Percentiles rank a stretch among this genome's conserved stretches.
These are phyloP conservation scores for Theristicus caerulescens DNA, from an alignment of 2,113 vertebrate genomes.

Conservation along the genomic window DNA sequence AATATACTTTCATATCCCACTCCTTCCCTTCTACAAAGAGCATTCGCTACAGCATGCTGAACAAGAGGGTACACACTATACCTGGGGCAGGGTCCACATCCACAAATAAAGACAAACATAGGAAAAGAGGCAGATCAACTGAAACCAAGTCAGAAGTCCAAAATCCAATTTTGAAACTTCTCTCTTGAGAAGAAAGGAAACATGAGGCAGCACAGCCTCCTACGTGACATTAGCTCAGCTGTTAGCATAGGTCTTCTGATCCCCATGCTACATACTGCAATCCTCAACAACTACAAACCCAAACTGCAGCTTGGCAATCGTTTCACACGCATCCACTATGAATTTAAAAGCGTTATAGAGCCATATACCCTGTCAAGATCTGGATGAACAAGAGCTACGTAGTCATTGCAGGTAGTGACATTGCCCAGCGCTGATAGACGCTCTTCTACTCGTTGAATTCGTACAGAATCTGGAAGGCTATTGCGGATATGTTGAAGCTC, in stretches of 20 bases:
- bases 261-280: background rate
- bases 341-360: background rate
- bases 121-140: background rate
- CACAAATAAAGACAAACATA: background rate
- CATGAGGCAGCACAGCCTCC: background rate
- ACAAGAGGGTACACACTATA: fast-evolving
- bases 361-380: conserved; percentile 90
- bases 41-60: no score
- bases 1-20: no score
- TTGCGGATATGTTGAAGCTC: conserved; percentile 97
- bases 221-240: fast-evolving
- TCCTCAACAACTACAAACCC: background rate
- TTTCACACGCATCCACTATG: fast-evolving
- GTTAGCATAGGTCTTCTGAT: background rate
- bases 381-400: conserved; percentile 94
- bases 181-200: background rate
- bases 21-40: background rate
- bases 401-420: conserved; percentile 94
- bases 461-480: conserved; percentile 85
- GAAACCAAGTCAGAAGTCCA: background rate
- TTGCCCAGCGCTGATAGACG: conserved; percentile 94
- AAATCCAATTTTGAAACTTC: background rate
- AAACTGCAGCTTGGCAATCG: fast-evolving
- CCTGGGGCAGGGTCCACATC: background rate
- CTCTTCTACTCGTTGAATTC: conserved; percentile 91